Base-by-base conservation (phyloP, 1,140 invertebrate species). In the Penaeus chinensis region DNA sequence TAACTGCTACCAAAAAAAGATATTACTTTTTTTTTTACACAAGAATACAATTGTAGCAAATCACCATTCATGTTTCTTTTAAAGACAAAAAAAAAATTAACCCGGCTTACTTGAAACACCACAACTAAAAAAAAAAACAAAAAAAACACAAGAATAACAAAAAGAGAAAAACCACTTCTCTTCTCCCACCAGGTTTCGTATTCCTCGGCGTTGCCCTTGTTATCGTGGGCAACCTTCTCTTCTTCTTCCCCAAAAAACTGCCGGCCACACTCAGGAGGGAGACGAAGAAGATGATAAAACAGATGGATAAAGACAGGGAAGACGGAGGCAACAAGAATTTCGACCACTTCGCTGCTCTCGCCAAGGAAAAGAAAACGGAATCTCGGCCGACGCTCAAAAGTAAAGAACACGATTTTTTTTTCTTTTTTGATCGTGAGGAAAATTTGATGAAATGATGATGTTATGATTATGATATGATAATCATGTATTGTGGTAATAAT, bases 251-350 rank as follows among this genome's bases (percentile, higher is more conserved):
- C 11, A 61, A 54, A 4, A 87, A 87, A 37, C 71, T 87, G 4
- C 86, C 86, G 19, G 86, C 86, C 13, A 87, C 86, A 7, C 71
- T 87, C 13, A 63, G 69, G 69, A 82, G 86, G 37, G 86, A 87
- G 22, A 69, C 20, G 13, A 87, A 83, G 71, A 82, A 24, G 86
- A 63, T 65, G 19, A 47, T 82, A 5, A 62, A 81, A 27, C 66
- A 87, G 69, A 81, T 81, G 20, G 69, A 76, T 27, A 87, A 78
- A 66, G 81, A 82, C 24, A 37, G 71, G 54, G n/a, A 54, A n/a
- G 80, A 76, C 32, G 80, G 86, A 24, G 27, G 69, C 4, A 80
- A 47, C n/a, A 37, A 66, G 19, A 32, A 37, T 5, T n/a, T 79
- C 13, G 20, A 66, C 2, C 37, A 85, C 62, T 85, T 79, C 77